Evolutionary conservation across 92 coral and sea anemone genomes (phyloP).

Genomic region (Parazoanthus atlanticus): DNA sequence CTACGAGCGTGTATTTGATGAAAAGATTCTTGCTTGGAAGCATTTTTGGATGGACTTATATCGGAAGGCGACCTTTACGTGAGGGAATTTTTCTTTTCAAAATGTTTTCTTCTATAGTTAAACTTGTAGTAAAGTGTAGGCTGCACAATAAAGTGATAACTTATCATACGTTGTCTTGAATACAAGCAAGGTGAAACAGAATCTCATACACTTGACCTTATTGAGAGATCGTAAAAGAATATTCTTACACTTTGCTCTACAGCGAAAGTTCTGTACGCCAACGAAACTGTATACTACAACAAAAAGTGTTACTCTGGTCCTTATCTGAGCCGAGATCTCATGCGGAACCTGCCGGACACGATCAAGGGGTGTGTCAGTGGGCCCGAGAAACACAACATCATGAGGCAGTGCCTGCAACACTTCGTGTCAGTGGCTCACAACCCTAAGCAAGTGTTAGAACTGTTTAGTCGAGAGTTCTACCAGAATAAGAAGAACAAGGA

Average conservation of each 20-base stretch:
- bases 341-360: conserved; percentile 89
- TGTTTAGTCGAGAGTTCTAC: conserved; percentile 96
- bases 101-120: too few species aligned
- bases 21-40: too few species aligned
- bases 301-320: conserved; percentile 94
- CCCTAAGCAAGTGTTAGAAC: conserved; percentile 95
- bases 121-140: too few species aligned
- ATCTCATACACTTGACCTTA: too few species aligned
- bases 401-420: conserved; percentile 95
- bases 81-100: too few species aligned
- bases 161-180: too few species aligned
- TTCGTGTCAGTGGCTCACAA: conserved; percentile 86
- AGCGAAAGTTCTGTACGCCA: conserved; percentile 92
- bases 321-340: conserved; percentile 82
- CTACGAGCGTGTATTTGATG: too few species aligned
- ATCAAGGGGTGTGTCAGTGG: conserved; percentile 95
- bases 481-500: conserved; percentile 98
- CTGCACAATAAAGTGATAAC: too few species aligned
- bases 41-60: too few species aligned
- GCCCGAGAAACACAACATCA: conserved; percentile 97
- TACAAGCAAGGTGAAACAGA: too few species aligned
- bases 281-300: conserved; percentile 88
- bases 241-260: conserved; percentile 13
- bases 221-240: neutral
- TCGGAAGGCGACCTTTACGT: too few species aligned